Conservation (phyloP, 2,113 vertebrate genomes). For the Percina caprodes region DNA sequence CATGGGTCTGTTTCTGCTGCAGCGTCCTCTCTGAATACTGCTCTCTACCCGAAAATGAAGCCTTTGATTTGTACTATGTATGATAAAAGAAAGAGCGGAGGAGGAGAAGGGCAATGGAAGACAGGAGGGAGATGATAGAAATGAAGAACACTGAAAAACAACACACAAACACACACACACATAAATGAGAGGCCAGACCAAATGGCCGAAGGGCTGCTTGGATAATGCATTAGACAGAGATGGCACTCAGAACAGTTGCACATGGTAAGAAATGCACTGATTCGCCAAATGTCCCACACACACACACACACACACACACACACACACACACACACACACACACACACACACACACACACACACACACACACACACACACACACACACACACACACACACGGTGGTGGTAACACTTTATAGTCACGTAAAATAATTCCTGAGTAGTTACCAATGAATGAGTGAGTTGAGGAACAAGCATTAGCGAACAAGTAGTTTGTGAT, state of each 20-base stretch:
- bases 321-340: conserved; percentile 33
- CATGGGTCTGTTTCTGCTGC: conserved; percentile 24
- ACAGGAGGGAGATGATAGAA: conserved; percentile 57
- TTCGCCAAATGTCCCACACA: conserved; percentile 68
- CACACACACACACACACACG: no score
- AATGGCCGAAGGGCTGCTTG: conserved; percentile 83
- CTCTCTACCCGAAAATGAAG: conserved; percentile 57
- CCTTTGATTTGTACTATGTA: conserved; percentile 68
- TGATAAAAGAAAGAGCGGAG: conserved; percentile 61
- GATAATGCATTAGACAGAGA: conserved; percentile 84
- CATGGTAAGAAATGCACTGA: conserved; percentile 74
- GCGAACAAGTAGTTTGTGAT: not conserved
- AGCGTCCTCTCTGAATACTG: conserved; percentile 37
- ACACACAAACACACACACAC: conserved; percentile 29
- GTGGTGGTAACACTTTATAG: not conserved
- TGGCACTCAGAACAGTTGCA: conserved; percentile 76
- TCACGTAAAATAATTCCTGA: not conserved
- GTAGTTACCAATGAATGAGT: not conserved
- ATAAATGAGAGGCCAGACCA: conserved; percentile 74
- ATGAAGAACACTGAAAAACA: conserved; percentile 61
- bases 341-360: conserved; percentile 14
- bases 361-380: no score
- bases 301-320: conserved; percentile 30
- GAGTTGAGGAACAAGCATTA: not conserved
- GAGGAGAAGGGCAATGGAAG: conserved; percentile 61